A percentile compares a stretch with the other conserved stretches of the same genome.
phyloP scores from a whole-genome alignment of 2,797 vertebrate genomes.

The Xyrichtys novacula region DNA sequence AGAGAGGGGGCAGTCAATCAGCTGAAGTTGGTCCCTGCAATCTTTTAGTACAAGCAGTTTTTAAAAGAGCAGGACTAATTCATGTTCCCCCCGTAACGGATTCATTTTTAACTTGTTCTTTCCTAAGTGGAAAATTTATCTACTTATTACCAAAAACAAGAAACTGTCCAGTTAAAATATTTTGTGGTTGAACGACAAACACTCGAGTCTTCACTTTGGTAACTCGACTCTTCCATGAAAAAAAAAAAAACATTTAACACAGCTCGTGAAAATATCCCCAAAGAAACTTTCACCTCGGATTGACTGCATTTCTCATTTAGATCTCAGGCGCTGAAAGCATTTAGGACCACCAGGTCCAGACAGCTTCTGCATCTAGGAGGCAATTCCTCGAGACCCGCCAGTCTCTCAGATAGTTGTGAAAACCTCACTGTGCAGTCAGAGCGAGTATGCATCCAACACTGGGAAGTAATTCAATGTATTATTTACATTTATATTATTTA shows the following conservation, averaged over 20 bases:
- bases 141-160: no score
- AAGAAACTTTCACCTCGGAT: constrained; percentile 18
- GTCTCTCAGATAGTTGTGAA: constrained; percentile 66
- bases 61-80: constrained; percentile 27
- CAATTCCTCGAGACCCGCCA: constrained; percentile 42
- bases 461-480: constrained; percentile 37
- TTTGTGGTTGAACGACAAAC: no score
- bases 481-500: constrained; percentile 35
- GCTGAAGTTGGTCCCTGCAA: not conserved
- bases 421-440: constrained; percentile 52
- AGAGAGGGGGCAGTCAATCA: constrained; percentile 16
- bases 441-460: constrained; percentile 25
- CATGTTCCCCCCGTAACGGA: constrained; percentile 3
- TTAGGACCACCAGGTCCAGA: constrained; percentile 40
- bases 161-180: no score
- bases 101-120: constrained; percentile 12
- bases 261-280: constrained; percentile 1
- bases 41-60: constrained; percentile 19
- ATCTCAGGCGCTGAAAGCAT: constrained; percentile 1
- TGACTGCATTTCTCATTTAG: constrained; percentile 20
- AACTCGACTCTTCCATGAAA: no score
- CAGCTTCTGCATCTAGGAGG: constrained; percentile 38
- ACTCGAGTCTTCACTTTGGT: no score
- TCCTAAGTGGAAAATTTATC: constrained; percentile 24
- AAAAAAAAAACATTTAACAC: no score